Base-by-base conservation (phyloP, 2,888 invertebrate genomes). In the Hydrotaea diabolus region DNA sequence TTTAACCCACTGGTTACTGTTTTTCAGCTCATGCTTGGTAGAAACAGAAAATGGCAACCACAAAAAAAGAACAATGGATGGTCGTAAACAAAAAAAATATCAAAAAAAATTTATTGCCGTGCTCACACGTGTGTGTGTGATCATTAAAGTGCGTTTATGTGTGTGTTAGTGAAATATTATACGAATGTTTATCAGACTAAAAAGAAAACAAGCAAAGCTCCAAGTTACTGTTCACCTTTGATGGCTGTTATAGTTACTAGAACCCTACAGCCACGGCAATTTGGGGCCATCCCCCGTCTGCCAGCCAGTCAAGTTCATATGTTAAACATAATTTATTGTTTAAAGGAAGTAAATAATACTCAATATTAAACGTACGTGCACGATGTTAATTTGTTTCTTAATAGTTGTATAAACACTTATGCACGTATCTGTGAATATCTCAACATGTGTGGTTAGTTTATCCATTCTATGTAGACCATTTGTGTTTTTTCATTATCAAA, bases 301-400 rank as follows among this genome's bases (percentile, higher is more conserved):
- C 3, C 46, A 23, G 23, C 13, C 23, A 64, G 23, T 73, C 64
- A 66, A 66, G 55, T 72, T 57, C 55, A 74, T 55, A 66, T 71
- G 71, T 77, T 77, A 19, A 74, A 74, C 15, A 74, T 57, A 59
- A 57, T 75, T 79, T 74, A 73, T 39, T 26, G 55, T 73, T 73
- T 66, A 55, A 15, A 53, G 19, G 17, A 53, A 77, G 72, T 55
- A 64, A 57, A 76, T 77, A 77, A 77, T 71, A 62, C 71, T 80
- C 57, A 75, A 53, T 62, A 43, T 46, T 46, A 64, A 77, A 64
- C 31, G 64, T 36, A 77, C 76, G 76, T 77, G 76, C 64, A 43
- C 21, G 21, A 64, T 39, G 17, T 26, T 53, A 39, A 73, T 79
- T 79, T 79, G 64, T 73, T 36, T 39, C 53, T 21, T 7, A 17